Evolutionary conservation across 1,140 invertebrate genomes (phyloP).

Genomic region (Temnothorax longispinosus): DNA sequence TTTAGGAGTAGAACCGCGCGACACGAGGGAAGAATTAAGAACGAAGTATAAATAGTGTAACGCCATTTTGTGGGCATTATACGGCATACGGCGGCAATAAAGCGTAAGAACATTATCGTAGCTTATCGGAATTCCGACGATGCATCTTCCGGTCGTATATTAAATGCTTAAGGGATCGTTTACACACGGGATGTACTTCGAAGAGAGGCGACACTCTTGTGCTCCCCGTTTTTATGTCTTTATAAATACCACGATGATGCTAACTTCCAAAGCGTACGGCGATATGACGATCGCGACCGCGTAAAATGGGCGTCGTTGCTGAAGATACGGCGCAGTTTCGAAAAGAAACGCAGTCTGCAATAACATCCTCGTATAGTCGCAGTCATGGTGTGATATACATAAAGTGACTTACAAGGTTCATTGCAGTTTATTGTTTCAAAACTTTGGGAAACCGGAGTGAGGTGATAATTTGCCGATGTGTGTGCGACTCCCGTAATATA

Average conservation of each 20-base stretch:
- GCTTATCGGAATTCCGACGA: conserved; percentile 46
- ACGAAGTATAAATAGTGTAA: neutral
- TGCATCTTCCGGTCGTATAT: conserved; percentile 50
- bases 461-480: conserved; percentile 23
- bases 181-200: conserved; percentile 19
- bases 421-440: conserved; percentile 23
- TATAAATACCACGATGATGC: conserved; percentile 38
- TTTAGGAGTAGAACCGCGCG: neutral
- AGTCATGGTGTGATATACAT: conserved; percentile 46
- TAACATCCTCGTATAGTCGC: conserved; percentile 27
- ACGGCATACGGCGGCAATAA: conserved; percentile 22
- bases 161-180: conserved; percentile 40
- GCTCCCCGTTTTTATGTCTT: conserved; percentile 49
- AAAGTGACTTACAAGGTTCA: conserved; percentile 23
- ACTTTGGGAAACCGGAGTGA: conserved; percentile 21
- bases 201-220: neutral
- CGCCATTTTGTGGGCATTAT: conserved; percentile 8
- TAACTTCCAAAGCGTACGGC: conserved; percentile 1
- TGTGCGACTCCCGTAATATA: neutral
- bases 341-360: conserved; percentile 61
- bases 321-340: conserved; percentile 47
- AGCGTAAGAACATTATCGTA: conserved; percentile 41
- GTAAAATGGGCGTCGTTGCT: conserved; percentile 40
- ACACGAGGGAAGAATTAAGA: neutral
- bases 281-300: conserved; percentile 31